Conservation (phyloP, 2,888 invertebrate genomes). For the Ectobius pallidus region DNA sequence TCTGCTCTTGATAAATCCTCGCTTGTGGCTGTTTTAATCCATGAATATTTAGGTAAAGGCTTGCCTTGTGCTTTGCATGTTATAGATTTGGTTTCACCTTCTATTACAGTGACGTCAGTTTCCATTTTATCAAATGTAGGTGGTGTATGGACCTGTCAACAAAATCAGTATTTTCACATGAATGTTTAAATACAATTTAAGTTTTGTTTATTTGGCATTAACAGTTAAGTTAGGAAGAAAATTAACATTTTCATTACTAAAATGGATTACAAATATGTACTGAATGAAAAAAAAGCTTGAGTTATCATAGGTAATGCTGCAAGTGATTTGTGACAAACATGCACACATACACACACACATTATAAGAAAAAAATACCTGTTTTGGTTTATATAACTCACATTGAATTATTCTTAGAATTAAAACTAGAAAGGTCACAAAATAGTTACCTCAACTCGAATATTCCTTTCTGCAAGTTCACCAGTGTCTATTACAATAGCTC, state of each 20-base stretch:
- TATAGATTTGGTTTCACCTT: slow-evolving; percentile 78
- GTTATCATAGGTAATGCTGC: too few species aligned
- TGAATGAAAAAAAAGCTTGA: too few species aligned
- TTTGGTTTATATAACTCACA: too few species aligned
- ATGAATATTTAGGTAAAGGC: slow-evolving; percentile 81
- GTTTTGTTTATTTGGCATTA: too few species aligned
- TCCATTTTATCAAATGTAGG: slow-evolving; percentile 73
- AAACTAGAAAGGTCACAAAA: too few species aligned
- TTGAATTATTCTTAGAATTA: too few species aligned
- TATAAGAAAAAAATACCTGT: too few species aligned
- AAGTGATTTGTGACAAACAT: too few species aligned
- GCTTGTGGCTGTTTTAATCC: slow-evolving; percentile 78
- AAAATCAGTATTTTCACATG: background rate
- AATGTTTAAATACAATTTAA: background rate
- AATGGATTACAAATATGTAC: too few species aligned
- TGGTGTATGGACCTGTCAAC: slow-evolving; percentile 70
- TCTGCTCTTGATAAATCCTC: slow-evolving; percentile 73
- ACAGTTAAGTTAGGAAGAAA: too few species aligned
- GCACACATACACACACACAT: too few species aligned
- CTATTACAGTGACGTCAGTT: slow-evolving; percentile 70
- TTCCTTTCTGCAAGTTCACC: slow-evolving; percentile 78
- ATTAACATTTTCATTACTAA: too few species aligned
- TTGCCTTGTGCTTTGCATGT: slow-evolving; percentile 82
- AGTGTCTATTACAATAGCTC: slow-evolving; percentile 82
- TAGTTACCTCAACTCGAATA: slow-evolving; percentile 77